Conservation (phyloP, 2,797 vertebrate species). For the Takifugu ocellatus region DNA sequence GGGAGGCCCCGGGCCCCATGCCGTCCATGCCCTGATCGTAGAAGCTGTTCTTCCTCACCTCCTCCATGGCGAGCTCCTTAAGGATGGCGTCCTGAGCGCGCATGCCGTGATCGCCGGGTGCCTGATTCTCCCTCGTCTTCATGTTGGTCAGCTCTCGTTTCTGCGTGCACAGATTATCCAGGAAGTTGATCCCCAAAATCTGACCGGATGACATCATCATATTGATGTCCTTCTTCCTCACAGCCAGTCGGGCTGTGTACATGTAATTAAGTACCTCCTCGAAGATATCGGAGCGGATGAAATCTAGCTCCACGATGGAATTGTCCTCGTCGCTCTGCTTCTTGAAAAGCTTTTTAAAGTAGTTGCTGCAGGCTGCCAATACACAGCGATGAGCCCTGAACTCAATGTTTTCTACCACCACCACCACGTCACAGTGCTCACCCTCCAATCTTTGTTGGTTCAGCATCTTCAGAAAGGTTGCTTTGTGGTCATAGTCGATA, state of each 20-base stretch:
- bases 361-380: constrained; percentile 92
- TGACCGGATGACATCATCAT: constrained; percentile 97
- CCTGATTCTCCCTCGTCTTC: constrained; percentile 87
- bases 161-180: constrained; percentile 93
- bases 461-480: constrained; percentile 92
- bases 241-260: constrained; percentile 92
- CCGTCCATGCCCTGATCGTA: constrained; percentile 91
- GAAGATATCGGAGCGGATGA: constrained; percentile 94
- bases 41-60: constrained; percentile 93
- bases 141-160: constrained; percentile 91
- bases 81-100: constrained; percentile 92
- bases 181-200: constrained; percentile 91
- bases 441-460: constrained; percentile 94
- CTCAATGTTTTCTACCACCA: constrained; percentile 94
- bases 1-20: constrained; percentile 88
- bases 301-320: constrained; percentile 94
- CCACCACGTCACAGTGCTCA: constrained; percentile 93
- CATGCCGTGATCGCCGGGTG: constrained; percentile 88
- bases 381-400: constrained; percentile 94
- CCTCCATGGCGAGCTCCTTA: constrained; percentile 92
- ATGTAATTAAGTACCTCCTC: constrained; percentile 96
- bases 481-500: constrained; percentile 96
- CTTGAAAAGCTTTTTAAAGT: constrained; percentile 96
- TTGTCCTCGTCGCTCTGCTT: constrained; percentile 93
- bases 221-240: constrained; percentile 94